Evolutionary conservation across 2,113 vertebrate species (phyloP), one percentile per base, ranked within the genome.

Genomic region (Stigmatopora argus): DNA sequence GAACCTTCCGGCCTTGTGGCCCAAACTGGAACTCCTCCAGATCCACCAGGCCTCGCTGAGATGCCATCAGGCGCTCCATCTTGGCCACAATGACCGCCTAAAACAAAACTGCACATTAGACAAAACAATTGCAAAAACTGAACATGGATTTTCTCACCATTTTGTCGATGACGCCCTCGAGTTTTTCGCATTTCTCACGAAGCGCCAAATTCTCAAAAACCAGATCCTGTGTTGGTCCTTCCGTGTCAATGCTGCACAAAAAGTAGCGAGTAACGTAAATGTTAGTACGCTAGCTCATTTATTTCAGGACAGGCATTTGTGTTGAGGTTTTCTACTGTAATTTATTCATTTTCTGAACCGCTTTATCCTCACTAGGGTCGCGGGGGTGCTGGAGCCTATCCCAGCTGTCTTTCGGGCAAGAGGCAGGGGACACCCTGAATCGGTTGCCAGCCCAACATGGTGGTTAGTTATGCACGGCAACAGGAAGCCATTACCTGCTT

Each of bases 11-110:
- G 44, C 80, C 86, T 62, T 83, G 85, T 44, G 83, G 80, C 72
- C 90, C 73, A 0, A 79, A 79, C 70, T 92, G 92, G 74, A 93
- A 95, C 17, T 71, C 71, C 82, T 98, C 94, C 60, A 98, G 90
- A 1, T 95, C 91, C 69, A 90, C 92, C 45, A 98, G 57, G 0
- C 92, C 95, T 73, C 83, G 92, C 78, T 93, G 90, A 51, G 92
- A 92, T 0, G 79, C 87, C 76, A 90, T 83, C 56, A 98, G 82
- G 68, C 90, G 95, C 83, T 94, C 92, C 95, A 98, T 97, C 88
- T 96, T 98, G 1, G 5, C 73, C 57, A 91, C 75, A 35, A 90
- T 53, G 0, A 38, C 71, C 4, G 64, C 75, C 91, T 90, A 67
- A 55, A 10, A 48, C 17, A 17, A 59, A 12, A 13, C 13, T 10